Conservation (phyloP, 1,140 invertebrate genomes). For the Elymnias hypermnestra region DNA sequence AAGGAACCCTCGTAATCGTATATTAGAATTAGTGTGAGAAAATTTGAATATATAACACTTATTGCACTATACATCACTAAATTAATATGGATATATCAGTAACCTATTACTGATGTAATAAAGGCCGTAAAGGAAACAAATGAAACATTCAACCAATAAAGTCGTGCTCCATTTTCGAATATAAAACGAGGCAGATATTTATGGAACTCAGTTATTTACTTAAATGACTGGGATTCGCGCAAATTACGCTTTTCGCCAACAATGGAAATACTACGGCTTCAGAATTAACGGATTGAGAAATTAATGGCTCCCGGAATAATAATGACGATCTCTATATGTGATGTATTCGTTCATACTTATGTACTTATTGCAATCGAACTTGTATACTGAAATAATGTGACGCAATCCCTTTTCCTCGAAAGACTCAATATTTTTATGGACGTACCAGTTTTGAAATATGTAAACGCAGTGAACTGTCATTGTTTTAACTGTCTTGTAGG, state of each 20-base stretch:
- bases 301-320: constrained; percentile 3
- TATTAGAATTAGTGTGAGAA: too few relatives aligned
- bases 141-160: constrained; percentile 2
- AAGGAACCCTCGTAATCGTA: too few relatives aligned
- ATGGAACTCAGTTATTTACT: constrained; percentile 7
- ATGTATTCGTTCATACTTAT: not conserved
- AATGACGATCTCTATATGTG: constrained; percentile 1
- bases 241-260: constrained; percentile 7
- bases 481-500: too few relatives aligned
- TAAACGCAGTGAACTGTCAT: too few relatives aligned
- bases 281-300: constrained; percentile 8
- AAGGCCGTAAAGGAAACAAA: not conserved
- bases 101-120: not conserved
- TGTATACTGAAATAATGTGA: too few relatives aligned
- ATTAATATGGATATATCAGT: not conserved
- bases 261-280: constrained; percentile 7
- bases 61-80: too few relatives aligned
- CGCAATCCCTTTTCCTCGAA: too few relatives aligned
- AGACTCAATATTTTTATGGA: too few relatives aligned
- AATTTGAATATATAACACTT: too few relatives aligned
- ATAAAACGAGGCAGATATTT: constrained; percentile 5
- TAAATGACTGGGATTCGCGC: constrained; percentile 6
- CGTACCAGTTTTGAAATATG: too few relatives aligned
- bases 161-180: constrained; percentile 1
- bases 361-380: not conserved